A percentile compares a stretch with the other conserved stretches of the same genome.
These are phyloP conservation scores for Alectoris magna DNA, from an alignment of 2,797 vertebrate species.

Conservation along the genomic window DNA sequence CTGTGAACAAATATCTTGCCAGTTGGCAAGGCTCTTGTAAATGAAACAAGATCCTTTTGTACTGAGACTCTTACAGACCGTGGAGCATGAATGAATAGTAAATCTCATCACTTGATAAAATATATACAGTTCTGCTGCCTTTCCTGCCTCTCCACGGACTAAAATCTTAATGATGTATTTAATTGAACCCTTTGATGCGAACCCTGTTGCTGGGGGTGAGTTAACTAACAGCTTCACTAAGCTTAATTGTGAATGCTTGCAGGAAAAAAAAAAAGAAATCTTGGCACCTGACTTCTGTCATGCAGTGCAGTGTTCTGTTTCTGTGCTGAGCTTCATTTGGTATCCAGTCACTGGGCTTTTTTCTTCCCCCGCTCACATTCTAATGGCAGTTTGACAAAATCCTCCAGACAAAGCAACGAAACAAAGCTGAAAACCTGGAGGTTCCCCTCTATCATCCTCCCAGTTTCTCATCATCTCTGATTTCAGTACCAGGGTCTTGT, in stretches of 20 bases:
- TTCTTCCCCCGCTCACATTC: background rate
- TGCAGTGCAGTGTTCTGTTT: background rate
- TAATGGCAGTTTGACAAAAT: background rate
- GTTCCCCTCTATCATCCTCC: background rate
- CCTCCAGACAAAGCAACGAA: background rate
- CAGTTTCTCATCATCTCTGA: background rate
- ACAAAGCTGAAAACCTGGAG: background rate
- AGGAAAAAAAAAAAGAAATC: background rate
- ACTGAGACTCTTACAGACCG: background rate
- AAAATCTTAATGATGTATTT: constrained; percentile 44
- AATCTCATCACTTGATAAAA: constrained; percentile 7
- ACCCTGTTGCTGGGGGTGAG: background rate
- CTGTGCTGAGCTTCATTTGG: background rate
- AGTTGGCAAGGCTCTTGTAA: background rate
- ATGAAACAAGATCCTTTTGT: background rate
- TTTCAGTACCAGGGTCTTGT: background rate
- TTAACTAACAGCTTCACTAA: constrained; percentile 1
- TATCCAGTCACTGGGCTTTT: background rate
- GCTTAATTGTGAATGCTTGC: background rate
- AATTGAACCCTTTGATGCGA: constrained; percentile 29
- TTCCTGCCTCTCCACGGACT: constrained; percentile 8
- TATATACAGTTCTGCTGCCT: background rate
- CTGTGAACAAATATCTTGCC: background rate
- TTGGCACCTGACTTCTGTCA: background rate
- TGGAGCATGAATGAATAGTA: background rate